Base-by-base conservation (phyloP, 2,113 vertebrate genomes). In the Corvus hawaiiensis region DNA sequence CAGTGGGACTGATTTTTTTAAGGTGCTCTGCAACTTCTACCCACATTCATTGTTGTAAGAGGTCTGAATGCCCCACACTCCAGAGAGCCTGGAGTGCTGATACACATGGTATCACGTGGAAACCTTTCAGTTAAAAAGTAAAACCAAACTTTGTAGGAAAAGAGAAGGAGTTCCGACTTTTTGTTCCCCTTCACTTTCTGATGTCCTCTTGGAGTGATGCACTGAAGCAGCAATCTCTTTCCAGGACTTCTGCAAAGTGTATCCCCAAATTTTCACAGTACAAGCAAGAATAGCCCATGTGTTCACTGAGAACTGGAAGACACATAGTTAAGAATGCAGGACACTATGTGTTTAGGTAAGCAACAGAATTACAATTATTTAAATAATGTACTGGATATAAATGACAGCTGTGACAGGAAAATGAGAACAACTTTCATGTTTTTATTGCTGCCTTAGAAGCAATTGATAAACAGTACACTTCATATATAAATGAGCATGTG, bases 401-500 rank as follows among this genome's bases (percentile, higher is more conserved):
- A 92, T 64, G 44, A 96, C 67, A 91, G 35, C 67, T 72, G 33
- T 88, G 63, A 96, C 90, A 90, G 49, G 39, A 80, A 88, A 93
- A 92, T 87, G 89, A 96, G 96, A 97, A 97, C 96, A 95, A 96
- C 95, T 96, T 97, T 96, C 90, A 95, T 97, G 85, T 96, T 94
- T 97, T 98, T 97, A 98, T 98, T 98, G 97, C 97, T 97, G 96
- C 97, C 95, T 97, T 90, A 96, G 92, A 98, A 98, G 96, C 97
- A 97, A 97, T 97, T 96, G 95, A 98, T 98, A 97, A 98, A 97
- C 97, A 97, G 90, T 96, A 98, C 97, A 98, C 96, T 97, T 97
- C 91, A 97, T 97, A 98, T 97, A 97, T 97, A 98, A 98, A 98
- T 97, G 97, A 97, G 89, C 96, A 97, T 87, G 93, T 97, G 96